Evolutionary conservation across 1,140 invertebrate genomes (phyloP).

Genomic region (Orchesella cincta): DNA sequence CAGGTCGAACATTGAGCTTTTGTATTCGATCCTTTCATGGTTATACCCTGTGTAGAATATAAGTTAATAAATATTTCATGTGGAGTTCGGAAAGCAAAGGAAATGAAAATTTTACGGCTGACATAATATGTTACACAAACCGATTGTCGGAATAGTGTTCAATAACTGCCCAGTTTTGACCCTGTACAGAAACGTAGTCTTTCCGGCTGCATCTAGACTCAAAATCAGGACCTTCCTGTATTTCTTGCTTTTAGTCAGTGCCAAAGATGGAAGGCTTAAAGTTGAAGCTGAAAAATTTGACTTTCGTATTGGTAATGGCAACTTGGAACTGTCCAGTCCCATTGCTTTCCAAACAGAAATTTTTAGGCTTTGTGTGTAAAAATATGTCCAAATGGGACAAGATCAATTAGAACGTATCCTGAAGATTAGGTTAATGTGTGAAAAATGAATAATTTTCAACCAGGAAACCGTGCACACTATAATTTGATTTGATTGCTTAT

Average conservation of each 20-base stretch:
- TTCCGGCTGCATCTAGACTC: constrained; percentile 37
- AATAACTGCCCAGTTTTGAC: constrained; percentile 26
- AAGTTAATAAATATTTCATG: too few relatives aligned
- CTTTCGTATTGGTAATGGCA: neutral
- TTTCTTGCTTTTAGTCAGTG: neutral
- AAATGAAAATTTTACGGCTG: too few relatives aligned
- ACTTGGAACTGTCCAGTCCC: neutral
- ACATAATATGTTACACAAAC: constrained; percentile 4
- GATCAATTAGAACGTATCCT: neutral
- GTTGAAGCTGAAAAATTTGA: neutral
- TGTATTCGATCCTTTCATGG: constrained; percentile 31
- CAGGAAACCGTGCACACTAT: too few relatives aligned
- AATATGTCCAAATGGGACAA: neutral
- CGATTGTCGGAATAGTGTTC: constrained; percentile 35
- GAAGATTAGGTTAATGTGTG: too few relatives aligned
- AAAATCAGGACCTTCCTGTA: constrained; percentile 32
- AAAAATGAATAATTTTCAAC: too few relatives aligned
- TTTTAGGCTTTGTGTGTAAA: neutral
- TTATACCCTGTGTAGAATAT: constrained; percentile 37
- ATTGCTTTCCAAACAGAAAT: neutral
- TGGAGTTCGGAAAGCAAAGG: too few relatives aligned
- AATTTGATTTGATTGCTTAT: too few relatives aligned
- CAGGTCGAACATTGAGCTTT: constrained; percentile 32
- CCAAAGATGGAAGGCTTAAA: neutral
- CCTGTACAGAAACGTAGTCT: constrained; percentile 31